Percentiles rank a stretch among this genome's conserved stretches.
Conservation (phyloP, 2,797 vertebrate genomes). For the Alfaro cultratus region DNA sequence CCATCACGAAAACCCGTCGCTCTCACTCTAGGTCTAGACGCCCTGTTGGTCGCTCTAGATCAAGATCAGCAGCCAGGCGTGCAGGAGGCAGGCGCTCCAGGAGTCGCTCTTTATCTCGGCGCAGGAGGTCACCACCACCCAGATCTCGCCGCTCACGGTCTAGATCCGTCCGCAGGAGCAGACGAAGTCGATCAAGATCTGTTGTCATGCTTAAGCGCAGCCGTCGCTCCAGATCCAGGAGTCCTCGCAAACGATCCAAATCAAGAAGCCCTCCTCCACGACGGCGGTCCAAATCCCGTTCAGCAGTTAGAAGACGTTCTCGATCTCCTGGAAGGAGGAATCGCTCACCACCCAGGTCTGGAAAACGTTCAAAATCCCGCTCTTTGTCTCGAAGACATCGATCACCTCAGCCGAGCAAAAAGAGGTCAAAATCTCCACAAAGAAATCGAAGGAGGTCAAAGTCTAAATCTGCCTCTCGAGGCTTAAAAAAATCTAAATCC, state of each 20-base stretch:
- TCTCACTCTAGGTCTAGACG: constrained; percentile 77
- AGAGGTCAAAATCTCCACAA: constrained; percentile 67
- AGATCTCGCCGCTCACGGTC: constrained; percentile 77
- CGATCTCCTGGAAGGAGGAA: constrained; percentile 68
- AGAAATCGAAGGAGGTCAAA: constrained; percentile 59
- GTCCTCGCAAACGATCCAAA: constrained; percentile 66
- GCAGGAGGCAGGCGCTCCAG: constrained; percentile 77
- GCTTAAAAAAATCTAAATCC: constrained; percentile 67
- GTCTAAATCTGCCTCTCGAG: constrained; percentile 65
- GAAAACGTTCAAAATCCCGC: constrained; percentile 74
- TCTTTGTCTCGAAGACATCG: constrained; percentile 63
- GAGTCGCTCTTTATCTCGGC: constrained; percentile 75
- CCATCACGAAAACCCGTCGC: constrained; percentile 55
- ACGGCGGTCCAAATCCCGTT: constrained; percentile 81
- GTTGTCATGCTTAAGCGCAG: constrained; percentile 70
- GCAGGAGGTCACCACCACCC: constrained; percentile 73
- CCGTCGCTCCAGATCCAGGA: constrained; percentile 74
- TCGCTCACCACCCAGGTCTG: constrained; percentile 63
- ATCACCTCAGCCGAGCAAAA: constrained; percentile 64
- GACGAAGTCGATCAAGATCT: constrained; percentile 80
- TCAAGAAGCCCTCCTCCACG: constrained; percentile 72
- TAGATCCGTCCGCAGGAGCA: constrained; percentile 69
- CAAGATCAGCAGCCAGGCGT: constrained; percentile 68
- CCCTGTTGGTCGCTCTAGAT: constrained; percentile 69
- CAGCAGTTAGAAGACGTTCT: constrained; percentile 73